Evolutionary conservation across 2,888 invertebrate genomes (phyloP).

Genomic region (Rhingia campestris): DNA sequence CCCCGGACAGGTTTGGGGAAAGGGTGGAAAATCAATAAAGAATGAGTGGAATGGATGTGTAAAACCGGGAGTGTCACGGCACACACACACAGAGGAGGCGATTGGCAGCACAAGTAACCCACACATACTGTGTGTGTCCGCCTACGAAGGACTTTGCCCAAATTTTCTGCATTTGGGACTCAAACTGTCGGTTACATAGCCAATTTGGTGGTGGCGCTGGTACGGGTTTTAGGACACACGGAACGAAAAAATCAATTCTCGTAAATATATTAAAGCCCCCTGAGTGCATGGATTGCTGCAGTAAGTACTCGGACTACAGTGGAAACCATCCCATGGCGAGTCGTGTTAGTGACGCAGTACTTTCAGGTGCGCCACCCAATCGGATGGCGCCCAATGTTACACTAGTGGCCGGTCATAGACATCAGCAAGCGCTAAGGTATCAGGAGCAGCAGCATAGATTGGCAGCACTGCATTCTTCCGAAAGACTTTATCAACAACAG

Average conservation of each 20-base stretch:
- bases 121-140: slow-evolving; percentile 29
- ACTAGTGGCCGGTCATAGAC: slow-evolving; percentile 54
- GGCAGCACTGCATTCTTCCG: slow-evolving; percentile 61
- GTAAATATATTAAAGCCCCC: slow-evolving; percentile 60
- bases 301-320: slow-evolving; percentile 59
- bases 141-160: slow-evolving; percentile 49
- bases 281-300: slow-evolving; percentile 70
- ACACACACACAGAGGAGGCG: slow-evolving; percentile 12
- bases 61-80: slow-evolving; percentile 72
- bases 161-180: slow-evolving; percentile 50
- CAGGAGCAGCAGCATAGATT: slow-evolving; percentile 65
- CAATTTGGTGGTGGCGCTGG: slow-evolving; percentile 43
- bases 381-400: slow-evolving; percentile 66
- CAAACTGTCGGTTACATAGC: slow-evolving; percentile 44
- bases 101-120: slow-evolving; percentile 13
- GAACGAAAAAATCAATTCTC: slow-evolving; percentile 60
- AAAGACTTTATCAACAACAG: slow-evolving; percentile 62
- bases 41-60: slow-evolving; percentile 72
- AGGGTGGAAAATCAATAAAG: slow-evolving; percentile 72
- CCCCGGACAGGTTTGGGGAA: slow-evolving; percentile 37
- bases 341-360: slow-evolving; percentile 57
- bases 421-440: slow-evolving; percentile 58
- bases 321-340: slow-evolving; percentile 55
- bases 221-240: slow-evolving; percentile 15
- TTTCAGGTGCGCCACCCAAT: slow-evolving; percentile 66